Conservation (phyloP, 2,888 invertebrate genomes). For the Cecidostiba fungosa region DNA sequence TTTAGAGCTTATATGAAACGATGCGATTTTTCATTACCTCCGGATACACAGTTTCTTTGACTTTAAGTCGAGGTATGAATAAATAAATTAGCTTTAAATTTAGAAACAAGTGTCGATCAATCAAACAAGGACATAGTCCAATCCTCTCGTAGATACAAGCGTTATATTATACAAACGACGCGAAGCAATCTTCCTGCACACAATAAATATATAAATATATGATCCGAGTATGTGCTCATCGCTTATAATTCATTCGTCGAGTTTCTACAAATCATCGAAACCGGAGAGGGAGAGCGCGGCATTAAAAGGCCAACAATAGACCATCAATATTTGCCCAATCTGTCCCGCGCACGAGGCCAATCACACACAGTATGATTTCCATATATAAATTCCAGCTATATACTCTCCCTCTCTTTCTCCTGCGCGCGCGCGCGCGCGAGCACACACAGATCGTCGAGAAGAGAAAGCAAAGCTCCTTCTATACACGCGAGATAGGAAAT, state of each 20-base stretch:
- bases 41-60: too few species aligned
- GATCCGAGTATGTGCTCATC: background rate
- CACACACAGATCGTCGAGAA: too few species aligned
- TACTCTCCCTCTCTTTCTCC: background rate
- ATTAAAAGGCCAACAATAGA: constrained; percentile 61
- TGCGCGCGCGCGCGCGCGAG: background rate
- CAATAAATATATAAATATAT: background rate
- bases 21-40: background rate
- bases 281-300: background rate
- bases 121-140: background rate
- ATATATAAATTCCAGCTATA: constrained; percentile 49
- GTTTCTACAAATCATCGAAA: constrained; percentile 57
- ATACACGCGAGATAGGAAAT: constrained; percentile 57
- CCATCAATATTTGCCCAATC: constrained; percentile 61
- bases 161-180: too few species aligned
- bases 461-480: constrained; percentile 41
- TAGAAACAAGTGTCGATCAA: too few species aligned
- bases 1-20: background rate
- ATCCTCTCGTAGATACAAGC: too few species aligned
- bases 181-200: background rate
- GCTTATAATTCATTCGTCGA: constrained; percentile 48
- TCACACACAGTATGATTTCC: constrained; percentile 60
- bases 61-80: too few species aligned
- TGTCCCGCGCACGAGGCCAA: constrained; percentile 44
- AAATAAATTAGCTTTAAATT: too few species aligned